Base-by-base conservation (phyloP, 1,140 invertebrate species). In the Papilio xuthus region DNA sequence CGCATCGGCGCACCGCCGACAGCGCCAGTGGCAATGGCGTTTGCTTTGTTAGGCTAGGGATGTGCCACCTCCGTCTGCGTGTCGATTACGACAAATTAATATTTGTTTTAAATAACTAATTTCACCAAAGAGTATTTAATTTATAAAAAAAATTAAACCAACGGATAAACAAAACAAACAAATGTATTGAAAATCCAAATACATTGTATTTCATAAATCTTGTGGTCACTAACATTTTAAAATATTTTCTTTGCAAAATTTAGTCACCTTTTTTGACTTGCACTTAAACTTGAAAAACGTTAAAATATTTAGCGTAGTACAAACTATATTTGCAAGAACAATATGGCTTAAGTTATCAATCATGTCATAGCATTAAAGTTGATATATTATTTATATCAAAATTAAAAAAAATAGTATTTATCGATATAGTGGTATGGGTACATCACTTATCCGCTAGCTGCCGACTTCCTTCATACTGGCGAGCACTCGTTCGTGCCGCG, bases 381-480 rank as follows among this genome's bases (percentile, higher is more conserved):
- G 32, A 37, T 7, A 37, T 37, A 37, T 37, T 37, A 37, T 37
- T 37, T 37, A 37, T 37, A 50, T 50, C 8, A 26, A 23, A 28
- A 63, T 9, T 20, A 6, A 28, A 23, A 26, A 78, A 76, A 18
- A 42, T 53, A 60, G 53, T 78, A 71, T 81, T 80, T 81, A 79
- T 81, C 69, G 73, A 82, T 53, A 80, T 72, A 10, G 8, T 0
- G 18, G 0, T 2, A 47, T 28, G 7, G 42, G 41, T 37, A 56
- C 90, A 86, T 82, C 90, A 74, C 86, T 89, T 85, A 15, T 76
- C 85, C 88, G 83, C 86, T 86, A 90, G 88, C 88, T 86, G 86
- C 87, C 86, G 90, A 92, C 92, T 94, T 93, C 91, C 92, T 94
- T 92, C 91, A 94, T 93, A 94, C 92, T 92, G 88, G 91, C 88